Base-by-base conservation (phyloP, 2,888 invertebrate genomes). In the Athetis lepigone region DNA sequence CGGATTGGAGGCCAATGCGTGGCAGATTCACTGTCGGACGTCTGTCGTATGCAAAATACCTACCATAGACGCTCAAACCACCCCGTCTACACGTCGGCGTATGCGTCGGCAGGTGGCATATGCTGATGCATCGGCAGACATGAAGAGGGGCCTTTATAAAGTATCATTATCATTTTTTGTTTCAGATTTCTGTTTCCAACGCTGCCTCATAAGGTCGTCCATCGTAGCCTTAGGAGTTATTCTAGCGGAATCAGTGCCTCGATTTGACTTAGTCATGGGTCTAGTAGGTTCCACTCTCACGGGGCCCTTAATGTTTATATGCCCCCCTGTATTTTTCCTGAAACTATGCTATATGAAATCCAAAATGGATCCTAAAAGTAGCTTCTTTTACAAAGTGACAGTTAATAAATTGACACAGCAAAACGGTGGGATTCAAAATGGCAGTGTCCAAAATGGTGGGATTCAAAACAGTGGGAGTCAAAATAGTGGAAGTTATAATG, bases 251-350 rank as follows among this genome's bases (percentile, higher is more conserved):
- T 96, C 97, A 0, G 96, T 98, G 0, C 98, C 98, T 0, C 95
- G 97, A 72, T 98, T 98, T 85, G 98, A 98, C 81, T 94, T 98
- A 19, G 97, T 98, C 11, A 97, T 98, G 97, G 97, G 98, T 2
- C 92, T 98, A 0, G 96, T 98, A 9, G 98, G 98, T 0, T 98
- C 98, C 4, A 97, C 98, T 0, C 95, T 98, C 4, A 97, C 97
- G 0, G 98, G 98, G 0, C 97, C 98, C 0, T 90, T 98, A 11
- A 97, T 98, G 80, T 98, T 98, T 77, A 96, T 98, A 64, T 96
- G 98, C 63, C 98, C 98, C 0, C 97, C 98, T 0, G 79, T 98
- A 42, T 96, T 98, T 83, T 98, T 98, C 87, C 92, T 97, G 0
- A 97, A 96, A 85, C 96, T 98, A 9, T 90, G 96, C 54, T 93